These are phyloP conservation scores for Helicoverpa zea DNA, from an alignment of 1,140 invertebrate species.

Conservation along the genomic window DNA sequence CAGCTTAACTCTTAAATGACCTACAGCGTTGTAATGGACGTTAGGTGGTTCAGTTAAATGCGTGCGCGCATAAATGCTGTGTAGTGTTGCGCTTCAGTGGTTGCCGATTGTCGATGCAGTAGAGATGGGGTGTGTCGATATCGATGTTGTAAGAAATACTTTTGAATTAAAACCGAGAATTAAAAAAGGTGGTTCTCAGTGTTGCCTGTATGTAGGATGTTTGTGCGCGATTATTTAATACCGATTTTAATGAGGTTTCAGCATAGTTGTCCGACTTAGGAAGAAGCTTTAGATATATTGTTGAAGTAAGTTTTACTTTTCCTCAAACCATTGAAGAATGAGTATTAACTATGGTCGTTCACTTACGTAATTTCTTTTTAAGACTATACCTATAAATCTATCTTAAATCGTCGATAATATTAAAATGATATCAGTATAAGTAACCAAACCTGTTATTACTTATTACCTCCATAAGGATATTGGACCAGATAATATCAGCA, in stretches of 20 bases:
- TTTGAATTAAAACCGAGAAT: not conserved
- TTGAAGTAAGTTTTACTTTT: too few relatives aligned
- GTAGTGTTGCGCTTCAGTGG: constrained; percentile 53
- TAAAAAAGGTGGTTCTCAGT: not conserved
- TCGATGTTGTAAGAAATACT: constrained; percentile 5
- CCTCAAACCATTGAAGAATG: not conserved
- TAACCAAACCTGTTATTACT: not conserved
- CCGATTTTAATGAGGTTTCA: too few relatives aligned
- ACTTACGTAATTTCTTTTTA: not conserved
- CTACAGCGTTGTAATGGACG: constrained; percentile 37
- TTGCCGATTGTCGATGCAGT: constrained; percentile 48
- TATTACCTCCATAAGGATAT: not conserved
- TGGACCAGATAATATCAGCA: constrained; percentile 2
- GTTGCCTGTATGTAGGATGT: too few relatives aligned
- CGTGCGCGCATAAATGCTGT: constrained; percentile 25
- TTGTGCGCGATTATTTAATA: too few relatives aligned
- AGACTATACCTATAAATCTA: not conserved
- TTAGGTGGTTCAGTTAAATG: constrained; percentile 24
- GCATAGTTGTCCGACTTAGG: too few relatives aligned
- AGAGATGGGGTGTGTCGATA: constrained; percentile 46
- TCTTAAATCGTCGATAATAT: not conserved
- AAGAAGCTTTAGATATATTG: too few relatives aligned
- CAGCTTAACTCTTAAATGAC: not conserved
- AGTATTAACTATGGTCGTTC: not conserved
- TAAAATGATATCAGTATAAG: not conserved